A percentile compares a stretch with the other conserved stretches of the same genome.
Evolutionary conservation across 2,797 vertebrate species (phyloP).

Genomic region (Australoheros facetus): DNA sequence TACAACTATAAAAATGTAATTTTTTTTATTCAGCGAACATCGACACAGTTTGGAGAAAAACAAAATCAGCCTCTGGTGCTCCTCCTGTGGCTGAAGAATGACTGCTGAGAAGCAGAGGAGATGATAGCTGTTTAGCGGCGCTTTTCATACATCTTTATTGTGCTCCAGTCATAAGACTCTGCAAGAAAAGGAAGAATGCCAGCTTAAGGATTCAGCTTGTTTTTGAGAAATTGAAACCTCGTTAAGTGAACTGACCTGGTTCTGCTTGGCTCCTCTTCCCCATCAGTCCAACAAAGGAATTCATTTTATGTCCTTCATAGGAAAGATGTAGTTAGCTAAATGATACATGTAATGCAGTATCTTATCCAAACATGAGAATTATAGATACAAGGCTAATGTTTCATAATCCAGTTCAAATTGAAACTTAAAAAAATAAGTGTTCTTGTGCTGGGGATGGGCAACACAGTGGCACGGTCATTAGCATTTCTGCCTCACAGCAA

Average conservation of each 20-base stretch:
- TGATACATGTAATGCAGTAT: no score
- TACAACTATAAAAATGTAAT: conserved; percentile 4
- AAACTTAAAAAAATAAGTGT: no score
- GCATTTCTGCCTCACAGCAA: no score
- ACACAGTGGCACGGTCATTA: not conserved
- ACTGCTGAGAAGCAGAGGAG: conserved; percentile 35
- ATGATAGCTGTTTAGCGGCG: conserved; percentile 62
- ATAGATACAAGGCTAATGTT: not conserved
- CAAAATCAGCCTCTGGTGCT: conserved; percentile 15
- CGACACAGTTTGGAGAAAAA: conserved; percentile 51
- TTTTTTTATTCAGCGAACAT: conserved; percentile 65
- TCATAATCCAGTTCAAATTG: not conserved
- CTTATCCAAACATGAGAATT: not conserved
- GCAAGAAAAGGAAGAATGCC: not conserved
- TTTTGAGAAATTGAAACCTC: not conserved
- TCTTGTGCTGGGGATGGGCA: no score
- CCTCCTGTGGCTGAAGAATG: conserved; percentile 17
- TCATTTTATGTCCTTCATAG: conserved; percentile 82
- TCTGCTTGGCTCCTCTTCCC: conserved; percentile 83
- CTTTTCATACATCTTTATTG: conserved; percentile 70
- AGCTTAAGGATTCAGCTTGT: not conserved
- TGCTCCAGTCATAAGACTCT: conserved; percentile 80
- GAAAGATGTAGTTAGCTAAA: not conserved
- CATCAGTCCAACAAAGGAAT: conserved; percentile 86
- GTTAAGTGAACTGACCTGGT: conserved; percentile 65